Percentiles rank a stretch among this genome's conserved stretches.
phyloP scores from a whole-genome alignment of 2,113 vertebrate genomes.

The Scomber colias region DNA sequence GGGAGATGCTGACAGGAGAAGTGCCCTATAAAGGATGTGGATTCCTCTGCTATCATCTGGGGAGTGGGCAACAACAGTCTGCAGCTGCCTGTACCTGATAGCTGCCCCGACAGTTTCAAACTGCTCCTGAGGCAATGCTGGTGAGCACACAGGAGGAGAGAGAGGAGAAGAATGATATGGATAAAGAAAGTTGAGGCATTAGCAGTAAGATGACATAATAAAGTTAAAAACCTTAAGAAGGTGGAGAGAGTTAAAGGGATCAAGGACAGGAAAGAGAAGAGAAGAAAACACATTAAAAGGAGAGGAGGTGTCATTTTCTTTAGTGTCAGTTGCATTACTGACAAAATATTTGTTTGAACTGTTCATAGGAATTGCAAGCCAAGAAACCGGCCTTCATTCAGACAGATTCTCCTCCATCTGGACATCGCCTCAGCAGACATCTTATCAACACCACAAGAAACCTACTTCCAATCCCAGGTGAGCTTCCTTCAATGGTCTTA shows the following conservation, averaged over 20 bases:
- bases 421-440: constrained; percentile 97
- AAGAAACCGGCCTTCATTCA: constrained; percentile 95
- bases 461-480: constrained; percentile 96
- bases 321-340: background rate
- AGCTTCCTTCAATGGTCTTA: background rate
- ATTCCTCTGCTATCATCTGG: constrained; percentile 98
- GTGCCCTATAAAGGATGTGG: constrained; percentile 99
- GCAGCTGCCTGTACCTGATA: constrained; percentile 94
- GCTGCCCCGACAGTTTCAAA: constrained; percentile 98
- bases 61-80: constrained; percentile 98
- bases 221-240: constrained; percentile 1
- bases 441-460: constrained; percentile 95
- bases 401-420: constrained; percentile 95
- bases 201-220: background rate
- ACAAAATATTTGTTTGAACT: constrained; percentile 23
- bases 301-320: background rate
- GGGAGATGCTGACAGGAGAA: constrained; percentile 97
- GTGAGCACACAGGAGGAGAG: constrained; percentile 81
- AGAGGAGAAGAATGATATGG: background rate
- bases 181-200: background rate
- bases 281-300: background rate
- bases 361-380: constrained; percentile 94
- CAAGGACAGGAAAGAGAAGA: background rate
- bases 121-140: constrained; percentile 96
- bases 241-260: background rate